Percentiles rank a stretch among this genome's conserved stretches.
Evolutionary conservation across 1,140 invertebrate genomes (phyloP).

Genomic region (Laodelphax striatellus): DNA sequence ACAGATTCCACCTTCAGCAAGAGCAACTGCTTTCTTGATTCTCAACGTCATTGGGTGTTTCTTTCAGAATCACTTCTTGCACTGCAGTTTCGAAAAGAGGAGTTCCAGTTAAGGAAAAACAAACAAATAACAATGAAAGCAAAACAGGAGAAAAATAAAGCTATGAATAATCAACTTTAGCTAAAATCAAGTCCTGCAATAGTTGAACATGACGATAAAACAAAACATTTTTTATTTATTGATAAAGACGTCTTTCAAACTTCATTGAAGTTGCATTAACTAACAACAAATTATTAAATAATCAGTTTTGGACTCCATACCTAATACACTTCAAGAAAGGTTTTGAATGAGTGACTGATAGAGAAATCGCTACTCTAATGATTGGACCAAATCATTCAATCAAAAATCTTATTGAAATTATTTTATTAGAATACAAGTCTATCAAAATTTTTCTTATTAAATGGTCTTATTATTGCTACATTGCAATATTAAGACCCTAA

Average conservation of each 20-base stretch:
- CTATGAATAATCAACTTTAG: constrained; percentile 30
- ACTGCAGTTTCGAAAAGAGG: constrained; percentile 44
- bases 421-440: too few species aligned
- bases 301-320: too few species aligned
- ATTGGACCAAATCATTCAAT: neutral
- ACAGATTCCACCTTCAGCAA: constrained; percentile 47
- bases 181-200: constrained; percentile 21
- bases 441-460: too few species aligned
- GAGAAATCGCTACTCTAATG: neutral
- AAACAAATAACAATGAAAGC: constrained; percentile 31
- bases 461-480: too few species aligned
- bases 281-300: neutral
- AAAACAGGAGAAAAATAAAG: constrained; percentile 28
- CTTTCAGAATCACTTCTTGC: constrained; percentile 96
- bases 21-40: constrained; percentile 84
- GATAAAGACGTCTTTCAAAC: neutral
- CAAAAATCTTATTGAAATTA: too few species aligned
- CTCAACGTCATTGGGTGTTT: constrained; percentile 83
- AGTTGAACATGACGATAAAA: constrained; percentile 1
- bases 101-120: constrained; percentile 49
- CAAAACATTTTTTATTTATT: neutral
- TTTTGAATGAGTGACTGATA: neutral
- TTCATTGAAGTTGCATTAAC: neutral
- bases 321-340: neutral
- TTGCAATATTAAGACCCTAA: too few species aligned